Percentiles rank a stretch among this genome's conserved stretches.
phyloP scores from a whole-genome alignment of 2,888 invertebrate genomes.

The Amblyjoppa fuscipennis region DNA sequence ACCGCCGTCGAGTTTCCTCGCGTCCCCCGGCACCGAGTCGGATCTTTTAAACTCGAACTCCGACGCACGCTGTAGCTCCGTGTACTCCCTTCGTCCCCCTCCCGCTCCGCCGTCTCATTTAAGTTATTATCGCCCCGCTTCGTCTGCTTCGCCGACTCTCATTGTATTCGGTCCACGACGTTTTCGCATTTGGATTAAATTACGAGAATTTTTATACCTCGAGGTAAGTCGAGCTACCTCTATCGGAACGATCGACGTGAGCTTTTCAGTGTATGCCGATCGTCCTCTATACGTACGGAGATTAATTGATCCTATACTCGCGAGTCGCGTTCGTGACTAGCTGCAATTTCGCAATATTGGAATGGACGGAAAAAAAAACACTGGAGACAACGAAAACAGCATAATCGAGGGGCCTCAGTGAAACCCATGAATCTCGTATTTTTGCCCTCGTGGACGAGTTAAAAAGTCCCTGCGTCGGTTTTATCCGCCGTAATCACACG shows the following conservation, averaged over 20 bases:
- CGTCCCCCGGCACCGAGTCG: background rate
- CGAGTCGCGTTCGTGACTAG: background rate
- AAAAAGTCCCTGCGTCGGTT: background rate
- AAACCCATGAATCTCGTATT: too few species aligned
- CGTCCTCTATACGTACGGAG: background rate
- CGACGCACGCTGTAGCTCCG: conserved; percentile 1
- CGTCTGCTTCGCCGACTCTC: background rate
- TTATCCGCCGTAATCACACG: background rate
- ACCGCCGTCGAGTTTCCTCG: conserved; percentile 70
- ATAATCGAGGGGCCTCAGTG: too few species aligned
- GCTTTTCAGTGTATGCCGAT: background rate
- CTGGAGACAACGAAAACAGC: too few species aligned
- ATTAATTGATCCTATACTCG: background rate
- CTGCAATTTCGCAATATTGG: too few species aligned
- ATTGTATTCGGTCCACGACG: background rate
- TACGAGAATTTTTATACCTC: background rate
- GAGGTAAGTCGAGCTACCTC: background rate
- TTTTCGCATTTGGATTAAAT: background rate
- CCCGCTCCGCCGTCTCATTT: background rate
- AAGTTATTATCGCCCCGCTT: background rate
- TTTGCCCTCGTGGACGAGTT: too few species aligned
- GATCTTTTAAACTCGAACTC: conserved; percentile 1
- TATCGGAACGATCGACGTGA: background rate
- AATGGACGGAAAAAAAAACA: background rate
- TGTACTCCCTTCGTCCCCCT: background rate